Percentiles rank a stretch among this genome's conserved stretches.
Evolutionary conservation across 2,888 invertebrate species (phyloP).

Genomic region (Ennomos erosarius): DNA sequence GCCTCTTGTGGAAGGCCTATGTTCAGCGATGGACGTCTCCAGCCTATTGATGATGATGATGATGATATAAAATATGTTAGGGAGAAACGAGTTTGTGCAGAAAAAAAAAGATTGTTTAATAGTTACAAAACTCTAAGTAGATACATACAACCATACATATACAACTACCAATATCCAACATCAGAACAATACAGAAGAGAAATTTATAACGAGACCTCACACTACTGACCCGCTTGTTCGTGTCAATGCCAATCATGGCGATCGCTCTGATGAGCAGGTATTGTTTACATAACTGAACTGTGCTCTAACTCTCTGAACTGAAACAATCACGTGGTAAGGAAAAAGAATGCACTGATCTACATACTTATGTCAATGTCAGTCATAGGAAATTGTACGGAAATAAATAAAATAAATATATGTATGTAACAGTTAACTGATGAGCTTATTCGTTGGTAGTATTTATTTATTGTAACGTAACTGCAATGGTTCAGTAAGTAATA

Average conservation of each 20-base stretch:
- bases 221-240: slow-evolving; percentile 42
- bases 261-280: slow-evolving; percentile 25
- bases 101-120: no score
- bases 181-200: slow-evolving; percentile 7
- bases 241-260: slow-evolving; percentile 38
- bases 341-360: slow-evolving; percentile 18
- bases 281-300: slow-evolving; percentile 33
- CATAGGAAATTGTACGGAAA: slow-evolving; percentile 11
- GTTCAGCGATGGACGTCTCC: no score
- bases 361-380: slow-evolving; percentile 16
- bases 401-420: not conserved
- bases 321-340: slow-evolving; percentile 4
- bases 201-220: slow-evolving; percentile 34
- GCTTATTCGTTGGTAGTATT: no score
- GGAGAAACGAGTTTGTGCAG: no score
- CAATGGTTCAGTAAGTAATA: no score
- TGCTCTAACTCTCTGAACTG: not conserved
- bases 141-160: no score
- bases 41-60: no score
- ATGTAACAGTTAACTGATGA: no score
- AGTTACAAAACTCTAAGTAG: no score
- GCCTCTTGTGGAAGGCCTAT: no score
- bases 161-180: not conserved
- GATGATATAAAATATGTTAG: no score
- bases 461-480: no score